Conservation (phyloP, 2,888 invertebrate genomes). For the Prosapia bicincta region DNA sequence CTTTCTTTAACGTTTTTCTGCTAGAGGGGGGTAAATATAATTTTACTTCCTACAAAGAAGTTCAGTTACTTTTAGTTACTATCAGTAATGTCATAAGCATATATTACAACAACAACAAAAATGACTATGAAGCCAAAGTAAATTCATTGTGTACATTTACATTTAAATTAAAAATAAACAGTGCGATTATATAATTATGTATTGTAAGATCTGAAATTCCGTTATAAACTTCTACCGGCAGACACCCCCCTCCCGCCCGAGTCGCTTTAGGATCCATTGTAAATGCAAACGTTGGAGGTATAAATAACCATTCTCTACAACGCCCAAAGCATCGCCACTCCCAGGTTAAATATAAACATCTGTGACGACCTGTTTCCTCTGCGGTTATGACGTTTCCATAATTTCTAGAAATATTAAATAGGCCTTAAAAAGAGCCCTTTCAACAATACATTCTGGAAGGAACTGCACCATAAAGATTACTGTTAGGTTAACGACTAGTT, state of each 20-base stretch:
- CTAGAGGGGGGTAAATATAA: too few species aligned
- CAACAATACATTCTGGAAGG: not conserved
- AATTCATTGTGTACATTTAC: too few species aligned
- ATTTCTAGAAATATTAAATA: conserved; percentile 2
- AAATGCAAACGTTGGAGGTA: not conserved
- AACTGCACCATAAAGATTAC: not conserved
- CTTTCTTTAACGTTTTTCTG: too few species aligned
- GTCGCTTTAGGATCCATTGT: not conserved
- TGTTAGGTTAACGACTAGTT: not conserved
- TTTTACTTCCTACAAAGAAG: too few species aligned
- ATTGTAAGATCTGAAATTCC: too few species aligned
- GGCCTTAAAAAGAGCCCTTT: not conserved
- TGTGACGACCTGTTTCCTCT: not conserved
- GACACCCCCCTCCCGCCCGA: not conserved
- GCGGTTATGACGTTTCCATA: not conserved
- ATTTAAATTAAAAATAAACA: too few species aligned
- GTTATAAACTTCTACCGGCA: too few species aligned
- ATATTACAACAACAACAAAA: too few species aligned
- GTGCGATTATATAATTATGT: too few species aligned
- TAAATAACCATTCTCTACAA: not conserved
- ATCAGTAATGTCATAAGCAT: too few species aligned
- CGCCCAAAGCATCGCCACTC: not conserved
- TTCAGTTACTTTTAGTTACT: too few species aligned
- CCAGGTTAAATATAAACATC: not conserved
- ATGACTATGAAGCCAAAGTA: too few species aligned